phyloP scores from a whole-genome alignment of 2,113 vertebrate genomes.

The Chauna torquata region DNA sequence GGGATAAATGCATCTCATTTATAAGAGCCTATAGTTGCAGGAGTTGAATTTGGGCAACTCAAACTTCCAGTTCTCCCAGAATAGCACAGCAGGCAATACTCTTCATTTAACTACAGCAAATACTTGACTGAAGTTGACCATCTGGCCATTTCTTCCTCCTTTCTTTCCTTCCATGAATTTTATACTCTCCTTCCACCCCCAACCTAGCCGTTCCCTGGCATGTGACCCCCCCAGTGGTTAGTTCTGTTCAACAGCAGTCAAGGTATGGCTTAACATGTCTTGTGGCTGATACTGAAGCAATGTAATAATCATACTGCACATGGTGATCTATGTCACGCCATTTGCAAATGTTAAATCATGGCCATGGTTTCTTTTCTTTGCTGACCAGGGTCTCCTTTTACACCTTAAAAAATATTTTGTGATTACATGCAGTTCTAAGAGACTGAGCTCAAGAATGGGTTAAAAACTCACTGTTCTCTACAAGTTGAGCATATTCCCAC shows the following conservation, averaged over 20 bases:
- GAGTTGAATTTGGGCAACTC: not conserved
- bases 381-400: not conserved
- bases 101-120: not conserved
- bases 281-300: not conserved
- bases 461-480: not conserved
- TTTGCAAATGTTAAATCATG: not conserved
- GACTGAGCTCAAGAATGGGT: not conserved
- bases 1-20: not conserved
- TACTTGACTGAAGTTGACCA: not conserved
- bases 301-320: accelerated
- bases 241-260: not conserved
- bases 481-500: not conserved
- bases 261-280: not conserved
- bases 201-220: not conserved
- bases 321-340: not conserved
- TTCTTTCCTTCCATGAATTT: not conserved
- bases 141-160: not conserved
- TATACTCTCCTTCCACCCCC: not conserved
- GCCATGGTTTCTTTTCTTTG: accelerated
- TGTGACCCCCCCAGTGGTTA: not conserved
- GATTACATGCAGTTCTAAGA: not conserved
- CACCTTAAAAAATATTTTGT: not conserved
- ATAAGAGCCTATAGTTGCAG: not conserved
- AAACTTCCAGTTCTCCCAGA: not conserved
- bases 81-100: not conserved